Evolutionary conservation across 2,797 vertebrate genomes (phyloP).

Genomic region (Sphenopsis melanotis): DNA sequence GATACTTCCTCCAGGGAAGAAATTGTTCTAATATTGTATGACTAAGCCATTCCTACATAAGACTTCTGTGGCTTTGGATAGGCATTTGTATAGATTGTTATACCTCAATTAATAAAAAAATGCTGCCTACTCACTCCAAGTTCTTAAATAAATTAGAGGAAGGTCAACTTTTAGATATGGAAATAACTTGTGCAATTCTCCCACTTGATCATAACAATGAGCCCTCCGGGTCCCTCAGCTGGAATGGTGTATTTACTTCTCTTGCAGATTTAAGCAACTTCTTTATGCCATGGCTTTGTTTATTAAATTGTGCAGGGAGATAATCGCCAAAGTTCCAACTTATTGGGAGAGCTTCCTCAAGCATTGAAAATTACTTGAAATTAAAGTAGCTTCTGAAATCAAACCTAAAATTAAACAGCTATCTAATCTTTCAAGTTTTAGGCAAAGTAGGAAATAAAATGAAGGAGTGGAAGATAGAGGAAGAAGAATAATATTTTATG

Average conservation of each 20-base stretch:
- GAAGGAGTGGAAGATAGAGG: neutral
- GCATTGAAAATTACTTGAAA: neutral
- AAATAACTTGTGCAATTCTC: neutral
- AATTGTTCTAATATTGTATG: neutral
- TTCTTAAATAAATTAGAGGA: neutral
- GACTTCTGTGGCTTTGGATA: neutral
- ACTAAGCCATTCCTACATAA: slow-evolving; percentile 32
- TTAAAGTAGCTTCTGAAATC: neutral
- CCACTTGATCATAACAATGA: neutral
- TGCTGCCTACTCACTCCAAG: neutral
- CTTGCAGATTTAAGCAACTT: neutral
- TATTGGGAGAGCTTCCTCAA: neutral
- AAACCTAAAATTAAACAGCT: neutral
- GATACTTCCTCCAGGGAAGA: slow-evolving; percentile 18
- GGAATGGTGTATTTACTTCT: neutral
- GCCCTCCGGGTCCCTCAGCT: neutral
- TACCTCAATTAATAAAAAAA: neutral
- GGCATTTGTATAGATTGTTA: neutral
- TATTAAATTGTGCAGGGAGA: neutral
- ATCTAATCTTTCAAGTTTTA: neutral
- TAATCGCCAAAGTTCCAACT: neutral
- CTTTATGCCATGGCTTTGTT: neutral
- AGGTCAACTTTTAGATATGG: neutral
- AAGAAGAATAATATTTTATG: neutral
- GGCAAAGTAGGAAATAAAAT: neutral